Conservation (phyloP, 2,797 vertebrate genomes). For the Vipera ursinii region DNA sequence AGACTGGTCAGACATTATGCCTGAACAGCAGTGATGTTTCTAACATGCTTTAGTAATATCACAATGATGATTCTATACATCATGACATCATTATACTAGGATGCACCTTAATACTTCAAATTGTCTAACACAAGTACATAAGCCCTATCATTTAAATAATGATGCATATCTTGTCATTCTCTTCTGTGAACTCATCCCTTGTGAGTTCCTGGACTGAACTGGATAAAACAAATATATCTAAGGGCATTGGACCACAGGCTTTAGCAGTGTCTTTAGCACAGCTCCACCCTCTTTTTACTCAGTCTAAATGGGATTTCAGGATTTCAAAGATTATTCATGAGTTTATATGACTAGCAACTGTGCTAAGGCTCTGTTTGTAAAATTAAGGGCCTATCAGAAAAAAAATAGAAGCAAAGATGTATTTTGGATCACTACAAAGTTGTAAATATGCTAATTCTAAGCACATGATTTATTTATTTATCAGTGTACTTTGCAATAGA, state of each 20-base stretch:
- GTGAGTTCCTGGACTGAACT: background rate
- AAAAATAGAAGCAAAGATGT: background rate
- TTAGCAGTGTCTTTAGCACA: background rate
- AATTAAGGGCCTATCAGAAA: background rate
- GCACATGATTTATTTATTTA: background rate
- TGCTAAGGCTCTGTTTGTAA: background rate
- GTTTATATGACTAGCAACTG: background rate
- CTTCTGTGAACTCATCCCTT: background rate
- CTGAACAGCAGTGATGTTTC: background rate
- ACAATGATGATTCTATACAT: background rate
- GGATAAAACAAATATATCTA: background rate
- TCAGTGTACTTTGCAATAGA: background rate
- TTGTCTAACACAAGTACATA: background rate
- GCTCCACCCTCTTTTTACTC: background rate
- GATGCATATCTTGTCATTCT: background rate
- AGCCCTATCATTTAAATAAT: background rate
- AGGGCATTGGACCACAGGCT: background rate
- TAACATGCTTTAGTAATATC: too few species aligned
- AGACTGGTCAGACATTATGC: background rate
- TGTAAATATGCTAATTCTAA: background rate
- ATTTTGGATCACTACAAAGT: background rate
- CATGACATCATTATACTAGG: background rate
- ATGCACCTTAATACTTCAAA: background rate
- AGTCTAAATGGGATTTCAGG: background rate
- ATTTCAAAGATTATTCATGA: background rate